Evolutionary conservation across 2,113 vertebrate species (phyloP), one percentile per base, ranked within the genome.

Genomic region (Uropsilus gracilis): DNA sequence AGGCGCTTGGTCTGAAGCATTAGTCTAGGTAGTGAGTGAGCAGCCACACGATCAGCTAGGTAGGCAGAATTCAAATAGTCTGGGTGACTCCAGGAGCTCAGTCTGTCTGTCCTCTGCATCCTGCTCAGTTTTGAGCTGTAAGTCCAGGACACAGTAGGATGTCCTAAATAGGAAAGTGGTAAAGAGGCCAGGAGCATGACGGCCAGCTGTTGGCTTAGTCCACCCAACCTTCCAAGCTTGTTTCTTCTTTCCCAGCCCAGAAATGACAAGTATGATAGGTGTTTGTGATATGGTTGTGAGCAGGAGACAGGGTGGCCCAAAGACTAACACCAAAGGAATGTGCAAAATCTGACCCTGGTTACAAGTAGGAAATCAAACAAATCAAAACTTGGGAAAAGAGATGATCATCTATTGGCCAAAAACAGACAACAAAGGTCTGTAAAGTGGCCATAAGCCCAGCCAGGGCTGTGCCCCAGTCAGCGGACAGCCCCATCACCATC

Each of bases 121-220:
- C 53, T 85, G 73, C 57, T 91, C 85, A 96, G 85, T 64, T 86
- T 94, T 96, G 84, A 95, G 88, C 68, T 28, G 10, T 82, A 32
- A 93, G 68, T 75, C 68, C 44, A 94, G 95, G 63, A 86, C 68
- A 90, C 73, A 78, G n/a, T 59, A 32, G 6, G 37, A 44, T 83
- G 82, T 94, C 90, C 82, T 9, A 24, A 68, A 77, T 71, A 72
- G 37, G 86, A 78, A 94, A 48, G 30, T 18, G 13, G 64, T 73
- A 87, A 90, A 85, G 92, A 87, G 66, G 26, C 34, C 72, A 87
- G 76, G 83, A 44, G 94, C 89, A 85, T 53, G 84, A 77, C 90
- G 78, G 53, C 50, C 71, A 94, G 53, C 2, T 7, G 71, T 16
- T 93, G 81, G 89, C 55, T 91, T 32, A 53, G 71, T 66, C 73